Conservation (phyloP, 2,797 vertebrate genomes). For the Lemur catta region DNA sequence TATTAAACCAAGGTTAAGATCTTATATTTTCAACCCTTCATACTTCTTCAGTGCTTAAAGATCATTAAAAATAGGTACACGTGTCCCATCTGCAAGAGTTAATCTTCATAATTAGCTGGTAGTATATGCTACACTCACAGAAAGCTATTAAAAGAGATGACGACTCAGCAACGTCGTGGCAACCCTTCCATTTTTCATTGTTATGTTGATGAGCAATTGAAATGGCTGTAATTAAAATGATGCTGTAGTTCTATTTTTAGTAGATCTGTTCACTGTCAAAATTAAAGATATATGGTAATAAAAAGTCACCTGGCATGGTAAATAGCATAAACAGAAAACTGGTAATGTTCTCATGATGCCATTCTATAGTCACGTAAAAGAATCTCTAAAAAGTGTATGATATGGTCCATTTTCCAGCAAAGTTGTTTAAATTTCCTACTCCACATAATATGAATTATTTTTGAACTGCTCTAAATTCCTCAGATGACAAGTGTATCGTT, state of each 20-base stretch:
- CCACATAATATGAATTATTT: background rate
- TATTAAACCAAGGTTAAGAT: slow-evolving; percentile 15
- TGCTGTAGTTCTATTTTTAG: slow-evolving; percentile 55
- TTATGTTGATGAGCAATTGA: slow-evolving; percentile 60
- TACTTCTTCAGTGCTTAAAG: slow-evolving; percentile 13
- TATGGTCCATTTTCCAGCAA: background rate
- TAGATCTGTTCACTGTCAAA: slow-evolving; percentile 39
- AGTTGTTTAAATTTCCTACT: background rate
- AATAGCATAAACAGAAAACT: slow-evolving; percentile 31
- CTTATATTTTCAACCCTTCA: slow-evolving; percentile 7
- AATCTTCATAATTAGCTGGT: background rate
- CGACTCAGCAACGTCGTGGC: background rate
- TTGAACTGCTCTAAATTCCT: background rate
- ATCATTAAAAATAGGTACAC: slow-evolving; percentile 28
- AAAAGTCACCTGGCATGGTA: background rate
- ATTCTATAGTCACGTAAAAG: background rate
- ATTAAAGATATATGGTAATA: slow-evolving; percentile 32
- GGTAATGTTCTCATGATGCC: background rate
- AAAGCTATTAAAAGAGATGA: slow-evolving; percentile 42
- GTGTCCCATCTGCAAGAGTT: background rate
- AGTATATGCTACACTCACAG: background rate
- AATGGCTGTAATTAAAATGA: slow-evolving; percentile 62
- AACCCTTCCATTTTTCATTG: slow-evolving; percentile 55
- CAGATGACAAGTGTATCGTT: background rate
- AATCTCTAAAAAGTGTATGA: background rate